Evolutionary conservation across 2,113 vertebrate species (phyloP).

Genomic region (Macaca mulatta): DNA sequence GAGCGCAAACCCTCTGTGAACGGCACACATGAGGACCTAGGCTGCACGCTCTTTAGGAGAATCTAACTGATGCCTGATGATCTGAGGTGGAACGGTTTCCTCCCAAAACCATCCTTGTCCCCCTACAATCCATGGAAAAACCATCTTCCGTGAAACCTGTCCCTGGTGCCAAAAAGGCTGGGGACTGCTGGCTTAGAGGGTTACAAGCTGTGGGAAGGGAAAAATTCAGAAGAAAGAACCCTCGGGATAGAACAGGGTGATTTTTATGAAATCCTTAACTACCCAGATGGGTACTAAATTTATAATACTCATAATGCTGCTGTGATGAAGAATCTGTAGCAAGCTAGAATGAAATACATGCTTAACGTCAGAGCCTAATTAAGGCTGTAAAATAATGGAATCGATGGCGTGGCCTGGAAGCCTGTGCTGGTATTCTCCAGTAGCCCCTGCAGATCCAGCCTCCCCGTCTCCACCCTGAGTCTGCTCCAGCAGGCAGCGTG

Average conservation of each 20-base stretch:
- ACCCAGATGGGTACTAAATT: not conserved
- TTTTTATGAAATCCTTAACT: not conserved
- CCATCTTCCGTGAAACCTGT: no score
- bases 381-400: not conserved
- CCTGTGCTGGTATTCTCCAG: accelerated
- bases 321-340: not conserved
- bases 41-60: no score
- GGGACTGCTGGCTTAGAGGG: no score
- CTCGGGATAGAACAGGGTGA: not conserved
- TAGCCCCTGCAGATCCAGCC: not conserved
- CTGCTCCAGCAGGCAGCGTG: accelerated
- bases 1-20: no score
- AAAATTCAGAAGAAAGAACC: not conserved
- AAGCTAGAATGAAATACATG: not conserved
- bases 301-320: not conserved
- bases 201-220: not conserved
- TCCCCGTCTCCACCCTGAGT: accelerated
- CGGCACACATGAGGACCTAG: no score
- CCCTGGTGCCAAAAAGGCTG: no score
- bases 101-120: no score
- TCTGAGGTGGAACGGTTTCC: no score
- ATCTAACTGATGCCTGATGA: no score
- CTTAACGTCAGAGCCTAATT: not conserved
- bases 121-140: no score
- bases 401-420: accelerated